Evolutionary conservation across 2,888 invertebrate genomes (phyloP).

Genomic region (Meloe dianella): DNA sequence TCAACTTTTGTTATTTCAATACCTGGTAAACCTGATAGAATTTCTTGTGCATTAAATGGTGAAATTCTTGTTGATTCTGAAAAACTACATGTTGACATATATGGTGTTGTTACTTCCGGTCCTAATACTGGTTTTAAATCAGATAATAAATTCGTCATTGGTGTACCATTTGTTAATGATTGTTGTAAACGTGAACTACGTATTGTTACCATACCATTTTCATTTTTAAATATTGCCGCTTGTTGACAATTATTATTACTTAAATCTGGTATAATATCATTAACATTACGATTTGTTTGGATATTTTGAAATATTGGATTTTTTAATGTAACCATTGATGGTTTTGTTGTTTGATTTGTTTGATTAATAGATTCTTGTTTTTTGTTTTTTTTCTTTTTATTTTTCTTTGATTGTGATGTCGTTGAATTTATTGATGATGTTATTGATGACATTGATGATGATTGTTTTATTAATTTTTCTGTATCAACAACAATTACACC

Average conservation of each 20-base stretch:
- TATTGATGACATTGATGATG: conserved; percentile 20
- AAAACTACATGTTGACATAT: conserved; percentile 32
- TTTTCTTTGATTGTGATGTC: conserved; percentile 52
- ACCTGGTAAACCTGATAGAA: conserved; percentile 57
- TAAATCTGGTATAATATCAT: conserved; percentile 43
- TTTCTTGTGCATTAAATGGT: conserved; percentile 55
- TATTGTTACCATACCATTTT: conserved; percentile 84
- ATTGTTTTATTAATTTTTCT: conserved; percentile 60
- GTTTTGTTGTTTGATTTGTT: conserved; percentile 42
- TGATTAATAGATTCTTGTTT: conserved; percentile 46
- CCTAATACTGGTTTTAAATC: conserved; percentile 50
- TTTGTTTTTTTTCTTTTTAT: conserved; percentile 65
- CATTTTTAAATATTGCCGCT: conserved; percentile 72
- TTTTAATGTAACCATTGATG: conserved; percentile 77
- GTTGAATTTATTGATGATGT: conserved; percentile 21
- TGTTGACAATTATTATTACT: conserved; percentile 59
- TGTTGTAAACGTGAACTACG: conserved; percentile 71
- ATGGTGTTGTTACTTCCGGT: conserved; percentile 38
- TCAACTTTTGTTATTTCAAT: conserved; percentile 59
- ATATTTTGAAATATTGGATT: conserved; percentile 78
- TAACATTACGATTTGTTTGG: conserved; percentile 56
- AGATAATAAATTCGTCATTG: conserved; percentile 44
- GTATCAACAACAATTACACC: conserved; percentile 69
- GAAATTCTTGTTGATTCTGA: conserved; percentile 37
- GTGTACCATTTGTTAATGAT: conserved; percentile 41